phyloP scores from a whole-genome alignment of 2,113 vertebrate genomes.

The Heterocephalus glaber region DNA sequence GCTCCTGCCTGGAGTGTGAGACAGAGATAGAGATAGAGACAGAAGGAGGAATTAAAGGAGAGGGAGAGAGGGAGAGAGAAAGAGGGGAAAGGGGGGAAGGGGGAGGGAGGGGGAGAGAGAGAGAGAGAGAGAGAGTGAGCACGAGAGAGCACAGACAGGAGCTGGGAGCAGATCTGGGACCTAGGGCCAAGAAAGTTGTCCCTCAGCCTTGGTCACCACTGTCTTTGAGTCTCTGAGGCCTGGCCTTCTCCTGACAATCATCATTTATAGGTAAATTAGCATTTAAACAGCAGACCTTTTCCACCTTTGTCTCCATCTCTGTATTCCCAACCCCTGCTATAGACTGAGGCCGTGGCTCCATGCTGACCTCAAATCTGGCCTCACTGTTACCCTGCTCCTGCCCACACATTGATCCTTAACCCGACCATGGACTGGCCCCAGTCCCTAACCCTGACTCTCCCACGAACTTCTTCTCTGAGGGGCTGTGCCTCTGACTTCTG shows the following conservation, averaged over 20 bases:
- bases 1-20: background rate
- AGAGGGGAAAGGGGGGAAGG: too few relatives aligned
- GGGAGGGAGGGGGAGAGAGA: too few relatives aligned
- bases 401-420: background rate
- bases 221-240: background rate
- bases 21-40: background rate
- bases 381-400: background rate
- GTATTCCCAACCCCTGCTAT: background rate
- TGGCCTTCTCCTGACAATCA: background rate
- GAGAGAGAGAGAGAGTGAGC: too few relatives aligned
- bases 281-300: background rate
- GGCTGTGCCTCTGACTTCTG: background rate
- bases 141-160: too few relatives aligned
- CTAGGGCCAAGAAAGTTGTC: background rate
- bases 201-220: background rate
- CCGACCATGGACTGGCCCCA: background rate
- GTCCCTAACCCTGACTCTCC: background rate
- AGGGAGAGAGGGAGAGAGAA: too few relatives aligned
- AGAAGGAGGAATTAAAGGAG: too few relatives aligned
- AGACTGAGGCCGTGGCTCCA: background rate
- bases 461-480: background rate
- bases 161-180: background rate
- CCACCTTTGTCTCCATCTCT: background rate
- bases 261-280: background rate
- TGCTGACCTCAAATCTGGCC: background rate